These are phyloP conservation scores for Aphelenchoides fujianensis DNA, from an alignment of 1,140 invertebrate species.

Conservation along the genomic window DNA sequence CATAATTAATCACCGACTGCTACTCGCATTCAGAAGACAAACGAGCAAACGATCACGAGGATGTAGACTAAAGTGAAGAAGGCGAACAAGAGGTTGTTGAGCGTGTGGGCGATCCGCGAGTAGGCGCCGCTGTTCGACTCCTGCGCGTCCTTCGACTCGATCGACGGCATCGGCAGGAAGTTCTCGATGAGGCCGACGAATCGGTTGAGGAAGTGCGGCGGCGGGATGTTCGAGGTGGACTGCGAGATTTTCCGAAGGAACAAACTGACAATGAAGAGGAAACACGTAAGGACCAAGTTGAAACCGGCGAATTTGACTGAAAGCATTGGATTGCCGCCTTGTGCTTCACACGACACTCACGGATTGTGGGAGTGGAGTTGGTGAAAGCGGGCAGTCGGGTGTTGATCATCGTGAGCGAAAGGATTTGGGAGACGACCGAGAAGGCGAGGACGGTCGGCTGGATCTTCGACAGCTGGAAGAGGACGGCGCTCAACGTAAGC, in stretches of 20 bases:
- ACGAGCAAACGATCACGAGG: slow-evolving; percentile 46
- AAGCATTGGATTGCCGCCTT: slow-evolving; percentile 21
- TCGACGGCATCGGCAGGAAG: slow-evolving; percentile 37
- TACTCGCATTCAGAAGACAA: slow-evolving; percentile 32
- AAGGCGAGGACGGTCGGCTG: slow-evolving; percentile 54
- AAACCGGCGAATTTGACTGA: slow-evolving; percentile 58
- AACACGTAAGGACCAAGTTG: slow-evolving; percentile 51
- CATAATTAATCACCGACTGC: background rate
- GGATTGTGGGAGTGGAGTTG: slow-evolving; percentile 53
- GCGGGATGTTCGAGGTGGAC: slow-evolving; percentile 53
- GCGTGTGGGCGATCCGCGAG: slow-evolving; percentile 40
- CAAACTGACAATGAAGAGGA: slow-evolving; percentile 53
- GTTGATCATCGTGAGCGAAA: slow-evolving; percentile 55
- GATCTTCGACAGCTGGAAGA: slow-evolving; percentile 56
- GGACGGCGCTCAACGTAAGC: slow-evolving; percentile 55
- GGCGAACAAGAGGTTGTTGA: slow-evolving; percentile 49
- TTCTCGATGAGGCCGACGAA: slow-evolving; percentile 34
- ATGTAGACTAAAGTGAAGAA: slow-evolving; percentile 42
- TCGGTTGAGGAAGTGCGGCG: slow-evolving; percentile 49
- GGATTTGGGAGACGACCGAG: slow-evolving; percentile 51
- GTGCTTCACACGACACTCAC: slow-evolving; percentile 36
- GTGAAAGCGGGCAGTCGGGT: slow-evolving; percentile 54
- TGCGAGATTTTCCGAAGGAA: slow-evolving; percentile 47
- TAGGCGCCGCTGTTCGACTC: slow-evolving; percentile 22
- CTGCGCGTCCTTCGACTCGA: slow-evolving; percentile 8